A percentile compares a stretch with the other conserved stretches of the same genome.
Conservation (phyloP, 2,797 vertebrate species). For the Pseudochirops corinnae region DNA sequence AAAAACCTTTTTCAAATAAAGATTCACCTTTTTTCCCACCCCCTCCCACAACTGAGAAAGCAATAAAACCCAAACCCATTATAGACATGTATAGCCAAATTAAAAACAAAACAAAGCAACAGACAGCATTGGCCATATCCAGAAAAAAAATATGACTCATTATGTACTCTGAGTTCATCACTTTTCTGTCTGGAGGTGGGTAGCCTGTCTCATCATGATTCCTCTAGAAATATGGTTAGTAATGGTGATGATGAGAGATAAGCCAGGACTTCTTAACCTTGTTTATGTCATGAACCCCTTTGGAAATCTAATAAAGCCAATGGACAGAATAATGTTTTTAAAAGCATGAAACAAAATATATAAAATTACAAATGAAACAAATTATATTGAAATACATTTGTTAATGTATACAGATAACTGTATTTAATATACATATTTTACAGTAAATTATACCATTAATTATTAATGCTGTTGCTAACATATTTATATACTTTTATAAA, state of each 20-base stretch:
- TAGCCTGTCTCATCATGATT: not conserved
- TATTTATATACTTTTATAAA: not conserved
- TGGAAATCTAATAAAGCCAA: not conserved
- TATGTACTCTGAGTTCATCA: not conserved
- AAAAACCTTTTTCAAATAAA: not conserved
- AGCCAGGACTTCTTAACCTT: not conserved
- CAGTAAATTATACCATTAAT: not conserved
- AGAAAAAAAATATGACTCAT: not conserved
- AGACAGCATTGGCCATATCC: not conserved
- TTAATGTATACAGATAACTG: not conserved
- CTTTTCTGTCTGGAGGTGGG: not conserved
- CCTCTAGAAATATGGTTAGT: not conserved
- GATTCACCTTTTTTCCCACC: not conserved
- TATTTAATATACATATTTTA: not conserved
- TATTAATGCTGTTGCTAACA: not conserved
- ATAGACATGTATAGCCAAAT: not conserved
- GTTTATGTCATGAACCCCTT: not conserved
- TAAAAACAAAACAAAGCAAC: not conserved
- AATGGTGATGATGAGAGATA: not conserved
- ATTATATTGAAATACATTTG: not conserved
- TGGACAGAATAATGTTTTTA: not conserved
- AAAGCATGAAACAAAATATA: not conserved
- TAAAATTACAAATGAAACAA: not conserved
- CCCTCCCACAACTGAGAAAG: not conserved
- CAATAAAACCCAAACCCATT: not conserved